Base-by-base conservation (phyloP, 1,140 invertebrate species). In the Homarus americanus region DNA sequence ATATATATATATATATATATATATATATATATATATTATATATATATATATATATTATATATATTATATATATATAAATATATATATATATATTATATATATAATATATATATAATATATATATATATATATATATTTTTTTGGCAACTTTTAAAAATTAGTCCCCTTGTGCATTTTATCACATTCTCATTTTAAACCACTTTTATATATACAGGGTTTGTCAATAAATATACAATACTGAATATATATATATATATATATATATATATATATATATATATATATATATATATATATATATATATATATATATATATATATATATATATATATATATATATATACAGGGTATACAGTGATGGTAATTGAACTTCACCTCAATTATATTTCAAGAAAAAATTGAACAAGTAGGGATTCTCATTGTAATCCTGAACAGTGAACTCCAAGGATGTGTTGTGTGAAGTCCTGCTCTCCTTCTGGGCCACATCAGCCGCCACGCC, bases 381-480 rank as follows among this genome's bases (percentile, higher is more conserved):
- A 78, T n/a, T n/a, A 40, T 63, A 53, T 36, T 28, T 63, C 28
- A 44, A 63, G 79, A 58, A 82, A 41, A n/a, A 38, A 9, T 24
- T 40, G 36, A 83, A 83, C 34, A 83, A 34, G 10, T 24, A 3
- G 1, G 15, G 34, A n/a, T 85, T 49, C 2, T 44, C 38, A 66
- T 58, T 69, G 24, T 38, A 83, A 53, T 83, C 82, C 34, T 58
- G 34, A 24, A 69, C 82, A 7, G 82, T 83, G 58, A 83, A 83
- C 40, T 83, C 82, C 15, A n/a, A 69, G 24, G 32, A 7, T 38
- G 32, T 7, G 9, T 69, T 4, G 9, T 69, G 34, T 15, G 53
- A 38, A 36, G 2, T n/a, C n/a, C 15, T n/a, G 15, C 17, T 66
- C 24, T 85, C 72, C 66, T 28, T 41, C 36, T 40, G 83, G 41